Conservation (phyloP, 2,888 invertebrate species). For the Monoplex corrugatus region DNA sequence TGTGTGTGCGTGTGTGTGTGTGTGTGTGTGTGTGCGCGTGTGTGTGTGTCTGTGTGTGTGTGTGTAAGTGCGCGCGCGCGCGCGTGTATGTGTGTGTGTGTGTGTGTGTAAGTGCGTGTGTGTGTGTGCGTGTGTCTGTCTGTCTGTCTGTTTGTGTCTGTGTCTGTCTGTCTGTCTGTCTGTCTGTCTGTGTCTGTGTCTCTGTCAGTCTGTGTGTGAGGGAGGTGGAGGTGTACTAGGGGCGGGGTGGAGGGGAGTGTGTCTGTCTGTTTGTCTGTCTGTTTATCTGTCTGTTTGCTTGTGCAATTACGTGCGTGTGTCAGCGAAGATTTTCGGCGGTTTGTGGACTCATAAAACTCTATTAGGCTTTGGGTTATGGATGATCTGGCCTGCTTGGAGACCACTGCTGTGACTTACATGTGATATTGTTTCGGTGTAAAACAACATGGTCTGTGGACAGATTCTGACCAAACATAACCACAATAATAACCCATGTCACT, state of each 20-base stretch:
- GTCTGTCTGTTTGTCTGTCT: not conserved
- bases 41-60: conserved; percentile 23
- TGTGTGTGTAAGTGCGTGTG: not conserved
- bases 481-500: too few relatives aligned
- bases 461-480: too few relatives aligned
- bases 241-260: too few relatives aligned
- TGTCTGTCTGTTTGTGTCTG: not conserved
- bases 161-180: not conserved
- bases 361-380: too few relatives aligned
- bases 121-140: conserved; percentile 12
- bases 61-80: not conserved
- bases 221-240: too few relatives aligned
- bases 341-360: too few relatives aligned
- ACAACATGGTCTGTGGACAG: too few relatives aligned
- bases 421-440: too few relatives aligned
- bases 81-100: not conserved
- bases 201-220: not conserved
- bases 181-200: not conserved
- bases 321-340: too few relatives aligned
- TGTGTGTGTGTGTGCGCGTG: conserved; percentile 31
- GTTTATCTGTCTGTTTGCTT: not conserved
- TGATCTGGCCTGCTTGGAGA: too few relatives aligned
- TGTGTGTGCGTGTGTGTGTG: conserved; percentile 7
- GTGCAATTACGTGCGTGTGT: not conserved
- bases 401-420: too few relatives aligned